phyloP scores from a whole-genome alignment of 1,140 invertebrate genomes.

The Trichoplusia ni region DNA sequence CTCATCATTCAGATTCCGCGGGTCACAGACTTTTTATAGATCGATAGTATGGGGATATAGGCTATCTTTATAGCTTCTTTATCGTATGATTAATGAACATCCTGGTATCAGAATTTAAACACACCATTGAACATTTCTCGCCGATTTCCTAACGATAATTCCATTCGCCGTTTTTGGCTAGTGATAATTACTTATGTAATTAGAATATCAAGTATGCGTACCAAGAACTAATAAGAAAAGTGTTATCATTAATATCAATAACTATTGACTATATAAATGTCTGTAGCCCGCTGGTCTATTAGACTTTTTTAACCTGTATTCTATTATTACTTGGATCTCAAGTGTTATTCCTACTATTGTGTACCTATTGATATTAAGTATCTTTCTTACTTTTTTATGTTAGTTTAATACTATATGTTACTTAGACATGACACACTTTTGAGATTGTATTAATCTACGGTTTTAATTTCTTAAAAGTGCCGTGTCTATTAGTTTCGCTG shows the following conservation, averaged over 20 bases:
- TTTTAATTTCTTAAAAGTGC: background rate
- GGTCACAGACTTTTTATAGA: too few relatives aligned
- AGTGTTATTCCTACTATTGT: conserved; percentile 17
- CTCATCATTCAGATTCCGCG: conserved; percentile 3
- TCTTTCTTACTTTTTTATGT: conserved; percentile 25
- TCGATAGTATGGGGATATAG: too few relatives aligned
- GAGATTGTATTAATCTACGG: background rate
- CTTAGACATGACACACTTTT: background rate
- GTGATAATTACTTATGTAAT: too few relatives aligned
- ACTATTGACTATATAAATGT: background rate
- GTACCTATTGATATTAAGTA: conserved; percentile 30
- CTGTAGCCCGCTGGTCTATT: background rate
- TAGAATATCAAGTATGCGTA: too few relatives aligned
- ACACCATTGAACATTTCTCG: too few relatives aligned
- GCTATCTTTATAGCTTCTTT: too few relatives aligned
- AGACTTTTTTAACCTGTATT: background rate
- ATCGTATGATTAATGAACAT: too few relatives aligned
- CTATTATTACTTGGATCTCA: conserved; percentile 27
- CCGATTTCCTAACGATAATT: too few relatives aligned
- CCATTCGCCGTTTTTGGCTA: too few relatives aligned
- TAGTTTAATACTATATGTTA: conserved; percentile 7
- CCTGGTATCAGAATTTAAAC: too few relatives aligned
- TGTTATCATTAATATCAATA: background rate
- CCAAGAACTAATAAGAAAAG: too few relatives aligned
- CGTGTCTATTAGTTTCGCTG: conserved; percentile 8